Evolutionary conservation across 1,140 invertebrate genomes (phyloP), one percentile per base, ranked within the genome.

Genomic region (Drosophila gunungcola): DNA sequence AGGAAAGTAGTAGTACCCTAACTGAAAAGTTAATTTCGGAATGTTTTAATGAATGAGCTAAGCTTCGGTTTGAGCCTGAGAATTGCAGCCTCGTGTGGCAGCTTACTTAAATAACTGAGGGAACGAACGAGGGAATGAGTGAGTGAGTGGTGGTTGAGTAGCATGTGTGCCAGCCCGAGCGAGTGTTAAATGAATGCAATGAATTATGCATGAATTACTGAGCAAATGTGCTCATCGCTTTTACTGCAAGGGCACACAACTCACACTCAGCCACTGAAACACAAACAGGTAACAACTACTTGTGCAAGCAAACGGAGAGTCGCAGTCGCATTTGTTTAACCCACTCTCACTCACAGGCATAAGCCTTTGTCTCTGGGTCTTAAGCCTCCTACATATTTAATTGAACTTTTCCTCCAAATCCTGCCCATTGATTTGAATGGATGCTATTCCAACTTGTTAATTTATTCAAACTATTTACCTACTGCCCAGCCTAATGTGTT

Each of bases 191-290:
- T 89, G 84, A 88, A 84, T 83, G 83, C 84, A 80, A 88, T 88
- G 83, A 88, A 88, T 88, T 77, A 89, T 89, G 76, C 79, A 88
- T 88, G 84, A 88, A 88, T 89, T 84, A 84, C 83, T 83, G 60
- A 73, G 83, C 42, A 77, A 84, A 84, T 84, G 80, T 79, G 65
- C 70, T 62, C 74, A 73, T 70, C 75, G 74, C 67, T 64, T 63
- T 57, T 62, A 48, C 75, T 43, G 43, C 65, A 72, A 54, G 70
- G 56, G 53, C 60, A 51, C 60, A 58, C 46, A 51, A 36, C 60
- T 57, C 34, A 53, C 49, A 74, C 36, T 49, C 73, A 56, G 32
- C 58, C 56, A 46, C 55, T 56, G 41, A 42, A 70, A 56, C 38
- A 73, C 57, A 74, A 73, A 73, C 72, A 80, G 72, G 77, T 84